Base-by-base conservation (phyloP, 2,888 invertebrate species). In the Thysanoteuthis rhombus region DNA sequence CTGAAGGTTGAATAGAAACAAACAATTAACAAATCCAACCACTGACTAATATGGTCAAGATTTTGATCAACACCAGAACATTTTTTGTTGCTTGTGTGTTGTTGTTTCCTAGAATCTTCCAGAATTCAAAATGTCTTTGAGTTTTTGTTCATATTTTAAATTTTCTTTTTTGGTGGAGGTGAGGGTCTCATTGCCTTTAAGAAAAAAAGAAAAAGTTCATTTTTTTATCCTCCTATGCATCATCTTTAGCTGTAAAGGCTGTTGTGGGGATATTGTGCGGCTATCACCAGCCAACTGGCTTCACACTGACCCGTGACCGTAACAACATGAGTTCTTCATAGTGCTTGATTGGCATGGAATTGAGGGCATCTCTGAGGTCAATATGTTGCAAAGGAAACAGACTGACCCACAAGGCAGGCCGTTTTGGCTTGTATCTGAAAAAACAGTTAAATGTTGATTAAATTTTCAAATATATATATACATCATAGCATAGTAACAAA, bases 251-350 rank as follows among this genome's bases (percentile, higher is more conserved):
- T 40, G 40, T 42, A 45, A 32, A 38, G n/a, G 32, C 45, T 28
- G 2, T 39, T 90, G 40, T 92, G 32, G 32, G n/a, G n/a, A n/a
- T 40, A 16, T n/a, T 92, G 5, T 16, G 25, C 1, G 39, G 39
- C 39, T 90, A n/a, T 93, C 93, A 93, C 94, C 94, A 94, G 38
- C 93, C 94, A 6, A 94, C 94, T 12, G 95, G 95, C 90, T 95
- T 95, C 90, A 95, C 93, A 92, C 95, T 94, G 40, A 96, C 95
- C 58, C 94, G 94, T 6, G 96, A 96, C 42, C 95, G 94, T 32
- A 96, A 95, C 8, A 95, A 94, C 16, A 96, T 96, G 90, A 96
- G 95, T 93, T 96, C 95, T 90, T 96, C 96, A 22, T 96, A 94
- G 94, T 96, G 96, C 47, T 96, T 95, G 52, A 96, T 95, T 38